Conservation (phyloP, 1,140 invertebrate genomes). For the Metaphire vulgaris region DNA sequence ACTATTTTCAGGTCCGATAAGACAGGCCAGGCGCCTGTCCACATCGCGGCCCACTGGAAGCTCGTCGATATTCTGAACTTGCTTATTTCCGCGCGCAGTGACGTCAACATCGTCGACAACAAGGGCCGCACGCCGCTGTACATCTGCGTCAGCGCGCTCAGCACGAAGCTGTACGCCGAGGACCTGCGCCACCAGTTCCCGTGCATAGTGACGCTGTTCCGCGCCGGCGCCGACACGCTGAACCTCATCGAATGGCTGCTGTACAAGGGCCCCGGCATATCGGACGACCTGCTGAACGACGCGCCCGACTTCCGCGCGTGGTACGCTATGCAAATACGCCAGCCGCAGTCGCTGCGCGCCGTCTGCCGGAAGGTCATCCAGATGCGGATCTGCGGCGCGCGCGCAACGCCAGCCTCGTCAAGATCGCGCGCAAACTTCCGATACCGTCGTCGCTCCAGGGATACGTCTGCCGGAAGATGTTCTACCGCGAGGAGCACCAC, state of each 20-base stretch:
- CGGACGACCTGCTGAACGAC: slow-evolving; percentile 41
- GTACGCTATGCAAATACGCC: slow-evolving; percentile 44
- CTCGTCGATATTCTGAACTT: slow-evolving; percentile 45
- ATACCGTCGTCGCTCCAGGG: slow-evolving; percentile 17
- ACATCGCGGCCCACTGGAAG: slow-evolving; percentile 51
- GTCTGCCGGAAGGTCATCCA: slow-evolving; percentile 48
- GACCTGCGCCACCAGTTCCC: slow-evolving; percentile 48
- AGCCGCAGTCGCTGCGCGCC: slow-evolving; percentile 44
- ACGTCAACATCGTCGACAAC: slow-evolving; percentile 44
- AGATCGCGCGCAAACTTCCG: slow-evolving; percentile 24
- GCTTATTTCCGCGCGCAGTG: slow-evolving; percentile 39
- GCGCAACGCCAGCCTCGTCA: slow-evolving; percentile 15
- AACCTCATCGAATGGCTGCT: slow-evolving; percentile 49
- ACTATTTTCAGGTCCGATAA: slow-evolving; percentile 43
- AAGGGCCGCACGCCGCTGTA: slow-evolving; percentile 47
- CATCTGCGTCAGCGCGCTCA: slow-evolving; percentile 49
- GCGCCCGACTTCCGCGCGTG: slow-evolving; percentile 38
- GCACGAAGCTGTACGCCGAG: slow-evolving; percentile 49
- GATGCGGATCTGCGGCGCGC: slow-evolving; percentile 34
- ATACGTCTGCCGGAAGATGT: slow-evolving; percentile 28
- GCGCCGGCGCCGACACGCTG: slow-evolving; percentile 49
- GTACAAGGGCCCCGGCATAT: slow-evolving; percentile 49
- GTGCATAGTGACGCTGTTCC: slow-evolving; percentile 42
- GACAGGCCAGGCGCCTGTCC: slow-evolving; percentile 44
- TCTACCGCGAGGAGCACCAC: slow-evolving; percentile 25